Evolutionary conservation across 2,888 invertebrate species (phyloP), one percentile per base, ranked within the genome.

Genomic region (Dexiosoma caninum): DNA sequence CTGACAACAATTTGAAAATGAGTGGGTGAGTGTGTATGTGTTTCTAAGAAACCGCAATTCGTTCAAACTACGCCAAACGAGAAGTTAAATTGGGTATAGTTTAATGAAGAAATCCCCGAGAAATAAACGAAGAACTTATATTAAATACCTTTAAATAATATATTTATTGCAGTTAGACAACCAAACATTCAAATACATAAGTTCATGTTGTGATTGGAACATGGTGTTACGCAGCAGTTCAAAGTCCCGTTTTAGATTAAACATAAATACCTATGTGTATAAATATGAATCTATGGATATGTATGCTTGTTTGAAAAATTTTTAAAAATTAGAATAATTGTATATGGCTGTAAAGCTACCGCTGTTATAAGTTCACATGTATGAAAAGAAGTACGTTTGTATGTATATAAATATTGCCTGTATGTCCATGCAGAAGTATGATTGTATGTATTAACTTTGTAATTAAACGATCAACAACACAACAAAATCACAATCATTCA

Each of bases 171-270:
- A 19, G 7, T 21, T 16, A 37, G 12, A 1, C 27, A 32, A 19
- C 27, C 53, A 44, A 21, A 35, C 37, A 40, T 42, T 21, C 32
- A 55, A 10, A n/a, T 27, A 10, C 12, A 21, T 46, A 12, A 9
- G n/a, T 42, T 5, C 10, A 69, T 21, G 32, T 23, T 42, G n/a
- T 12, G 51, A 21, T 19, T 51, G 2, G 44, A 3, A 12, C 37
- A 6, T 19, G 27, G 9, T 51, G 40, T 76, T 64, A 46, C 55
- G 55, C 62, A 27, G 37, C 16, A 9, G 51, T 51, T 53, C 49
- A 74, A 79, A 79, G 75, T 79, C 79, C 70, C 74, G 70, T 49
- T 21, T 14, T n/a, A 46, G 42, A 2, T n/a, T 35, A 1, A 12
- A 30, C 42, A 3, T 46, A 21, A 1, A 9, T 46, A 19, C 1